A percentile compares a stretch with the other conserved stretches of the same genome.
Evolutionary conservation across 1,140 invertebrate species (phyloP).

Genomic region (Steinernema khuongi): DNA sequence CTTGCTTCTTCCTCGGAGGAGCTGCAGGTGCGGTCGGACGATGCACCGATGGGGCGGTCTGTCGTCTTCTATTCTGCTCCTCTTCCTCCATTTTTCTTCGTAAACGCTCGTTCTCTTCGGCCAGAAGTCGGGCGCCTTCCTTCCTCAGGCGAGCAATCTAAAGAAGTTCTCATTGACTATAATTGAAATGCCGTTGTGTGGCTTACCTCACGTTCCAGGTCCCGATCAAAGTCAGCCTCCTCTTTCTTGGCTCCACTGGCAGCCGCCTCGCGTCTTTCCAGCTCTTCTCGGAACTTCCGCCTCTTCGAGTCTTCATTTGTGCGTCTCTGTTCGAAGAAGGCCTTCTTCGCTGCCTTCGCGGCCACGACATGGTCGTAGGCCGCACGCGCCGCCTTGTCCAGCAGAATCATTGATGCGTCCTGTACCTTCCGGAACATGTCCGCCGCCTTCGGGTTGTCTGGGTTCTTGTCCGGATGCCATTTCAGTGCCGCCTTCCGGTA

Average conservation of each 20-base stretch:
- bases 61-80: too few relatives aligned
- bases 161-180: neutral
- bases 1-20: neutral
- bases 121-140: neutral
- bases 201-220: neutral
- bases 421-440: neutral
- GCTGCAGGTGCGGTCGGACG: too few relatives aligned
- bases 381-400: neutral
- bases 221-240: neutral
- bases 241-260: neutral
- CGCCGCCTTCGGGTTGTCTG: neutral
- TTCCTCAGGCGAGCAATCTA: neutral
- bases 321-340: neutral
- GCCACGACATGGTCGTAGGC: neutral
- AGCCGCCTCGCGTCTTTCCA: neutral
- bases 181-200: neutral
- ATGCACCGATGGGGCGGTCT: too few relatives aligned
- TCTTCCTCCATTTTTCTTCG: neutral
- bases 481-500: neutral
- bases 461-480: slow-evolving; percentile 13
- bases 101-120: neutral
- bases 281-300: neutral
- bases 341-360: neutral
- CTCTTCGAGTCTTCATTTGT: neutral
- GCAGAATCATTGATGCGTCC: neutral